phyloP scores from a whole-genome alignment of 1,140 invertebrate genomes.

The Artemia franciscana region DNA sequence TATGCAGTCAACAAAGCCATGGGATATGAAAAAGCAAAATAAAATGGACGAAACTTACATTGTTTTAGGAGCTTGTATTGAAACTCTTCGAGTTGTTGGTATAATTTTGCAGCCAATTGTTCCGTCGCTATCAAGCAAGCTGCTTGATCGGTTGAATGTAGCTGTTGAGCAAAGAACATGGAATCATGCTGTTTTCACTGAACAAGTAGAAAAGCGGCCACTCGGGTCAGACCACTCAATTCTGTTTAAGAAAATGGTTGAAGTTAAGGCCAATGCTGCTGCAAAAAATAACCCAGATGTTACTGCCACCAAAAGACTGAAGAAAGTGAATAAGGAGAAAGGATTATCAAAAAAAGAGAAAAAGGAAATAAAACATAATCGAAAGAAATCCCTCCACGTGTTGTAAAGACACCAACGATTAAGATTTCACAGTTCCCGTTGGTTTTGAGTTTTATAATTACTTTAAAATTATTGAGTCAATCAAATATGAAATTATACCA shows the following conservation, averaged over 20 bases:
- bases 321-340: not conserved
- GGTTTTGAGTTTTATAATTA: too few relatives aligned
- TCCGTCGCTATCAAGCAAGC: slow-evolving; percentile 35
- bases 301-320: not conserved
- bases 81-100: slow-evolving; percentile 47
- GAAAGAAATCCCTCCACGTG: too few relatives aligned
- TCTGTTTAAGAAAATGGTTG: not conserved
- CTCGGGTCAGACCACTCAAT: not conserved
- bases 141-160: slow-evolving; percentile 21
- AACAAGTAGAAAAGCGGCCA: not conserved
- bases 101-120: slow-evolving; percentile 63
- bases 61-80: slow-evolving; percentile 56
- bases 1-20: slow-evolving; percentile 61
- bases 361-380: not conserved
- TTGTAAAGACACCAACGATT: too few relatives aligned
- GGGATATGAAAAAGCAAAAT: slow-evolving; percentile 42
- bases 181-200: not conserved
- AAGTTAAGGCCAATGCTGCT: not conserved
- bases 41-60: slow-evolving; percentile 32
- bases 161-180: not conserved
- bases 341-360: not conserved
- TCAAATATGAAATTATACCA: too few relatives aligned
- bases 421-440: too few relatives aligned
- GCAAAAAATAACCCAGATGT: too few relatives aligned
- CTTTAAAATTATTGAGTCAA: too few relatives aligned